phyloP scores from a whole-genome alignment of 2,888 invertebrate species.

The Mesoligia furuncula region DNA sequence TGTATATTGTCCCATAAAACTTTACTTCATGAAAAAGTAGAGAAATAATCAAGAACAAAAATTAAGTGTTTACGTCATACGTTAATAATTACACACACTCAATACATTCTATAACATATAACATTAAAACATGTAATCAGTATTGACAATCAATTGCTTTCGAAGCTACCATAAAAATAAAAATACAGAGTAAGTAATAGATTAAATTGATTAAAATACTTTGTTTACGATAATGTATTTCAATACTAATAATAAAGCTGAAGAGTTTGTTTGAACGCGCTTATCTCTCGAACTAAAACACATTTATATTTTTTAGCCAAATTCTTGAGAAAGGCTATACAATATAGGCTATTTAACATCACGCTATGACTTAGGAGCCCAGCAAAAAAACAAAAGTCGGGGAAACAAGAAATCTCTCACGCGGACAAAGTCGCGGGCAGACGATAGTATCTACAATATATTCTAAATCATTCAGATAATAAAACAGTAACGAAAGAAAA shows the following conservation, averaged over 20 bases:
- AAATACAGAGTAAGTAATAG: neutral
- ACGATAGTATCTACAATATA: neutral
- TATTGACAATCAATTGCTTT: conserved; percentile 45
- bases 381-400: too few species aligned
- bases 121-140: conserved; percentile 26
- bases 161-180: conserved; percentile 15
- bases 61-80: conserved; percentile 1
- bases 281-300: too few species aligned
- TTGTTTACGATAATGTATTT: neutral
- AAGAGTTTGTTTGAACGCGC: too few species aligned
- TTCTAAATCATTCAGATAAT: conserved; percentile 23
- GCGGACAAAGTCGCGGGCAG: too few species aligned
- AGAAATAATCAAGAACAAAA: conserved; percentile 2
- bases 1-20: neutral
- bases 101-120: neutral
- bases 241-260: too few species aligned
- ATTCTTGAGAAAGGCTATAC: too few species aligned
- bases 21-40: neutral
- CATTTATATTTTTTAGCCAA: too few species aligned
- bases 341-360: too few species aligned
- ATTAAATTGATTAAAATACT: neutral
- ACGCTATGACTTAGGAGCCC: too few species aligned
- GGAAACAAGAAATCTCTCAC: too few species aligned
- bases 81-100: neutral
- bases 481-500: too few species aligned